Base-by-base conservation (phyloP, 2,113 vertebrate genomes). In the Dipodomys stephensi region DNA sequence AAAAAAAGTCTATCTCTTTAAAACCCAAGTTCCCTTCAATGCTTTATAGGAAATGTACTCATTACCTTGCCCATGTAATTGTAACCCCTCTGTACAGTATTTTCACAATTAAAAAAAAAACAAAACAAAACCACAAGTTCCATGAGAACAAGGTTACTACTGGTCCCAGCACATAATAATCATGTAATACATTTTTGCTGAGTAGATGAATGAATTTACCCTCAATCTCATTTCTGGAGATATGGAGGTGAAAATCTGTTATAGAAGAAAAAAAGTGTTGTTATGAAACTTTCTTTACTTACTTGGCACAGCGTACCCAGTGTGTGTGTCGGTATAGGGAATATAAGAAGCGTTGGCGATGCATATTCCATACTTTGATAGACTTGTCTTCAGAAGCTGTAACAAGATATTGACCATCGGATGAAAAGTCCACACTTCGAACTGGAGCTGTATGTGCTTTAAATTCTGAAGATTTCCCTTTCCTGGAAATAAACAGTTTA, bases 381-480 rank as follows among this genome's bases (percentile, higher is more conserved):
- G 98, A 98, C 97, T 99, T 99, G 97, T 99, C 99, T 84, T 99
- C 99, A 10, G 99, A 99, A 3, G 99, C 99, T 12, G 99, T 99
- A 95, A 98, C 98, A 94, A 99, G 96, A 74, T 94, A 96, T 74
- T 97, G 98, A 35, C 99, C 98, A 39, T 99, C 99, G 0, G 95
- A 88, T 0, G 99, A 99, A 96, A 99, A 99, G 92, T 97, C 96
- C 57, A 99, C 99, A 0, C 99, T 99, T 87, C 99, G 98, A 30
- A 99, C 98, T 46, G 98, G 81, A 1, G 99, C 99, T 2, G 98
- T 99, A 95, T 99, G 99, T 7, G 99, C 99, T 97, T 98, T 99
- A 83, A 99, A 98, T 83, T 98, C 97, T 0, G 98, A 98, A 0
- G 99, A 99, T 78, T 99, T 98, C 23, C 99, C 99, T 88, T 98